Evolutionary conservation across 2,113 vertebrate species (phyloP), one percentile per base, ranked within the genome.

Genomic region (Coracopsis vasa): DNA sequence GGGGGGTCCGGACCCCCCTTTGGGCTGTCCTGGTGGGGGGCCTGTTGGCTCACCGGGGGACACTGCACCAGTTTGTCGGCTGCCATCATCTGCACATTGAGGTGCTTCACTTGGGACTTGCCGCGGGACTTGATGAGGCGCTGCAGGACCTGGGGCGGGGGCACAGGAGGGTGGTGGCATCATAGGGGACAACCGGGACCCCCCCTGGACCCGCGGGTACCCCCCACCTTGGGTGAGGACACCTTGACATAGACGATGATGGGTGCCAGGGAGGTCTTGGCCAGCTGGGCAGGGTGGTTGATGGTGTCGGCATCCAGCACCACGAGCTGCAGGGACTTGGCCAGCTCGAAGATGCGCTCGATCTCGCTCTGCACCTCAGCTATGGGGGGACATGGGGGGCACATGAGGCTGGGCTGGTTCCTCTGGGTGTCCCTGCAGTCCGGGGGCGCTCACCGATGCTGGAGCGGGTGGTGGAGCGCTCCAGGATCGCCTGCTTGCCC

Each of bases 331-430:
- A 99, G 97, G 50, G 99, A 99, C 98, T 99, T 99, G 94, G 99
- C 99, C 89, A 99, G 97, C 97, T 99, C 99, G 21, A 99, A 99
- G 97, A 99, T 99, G 88, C 99, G 98, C 90, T 99, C 99, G 6
- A 99, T 99, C 97, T 99, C 99, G 31, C 99, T 99, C 98, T 99
- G 99, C 33, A 99, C 99, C 97, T 99, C 99, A 3, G 99, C 99
- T 99, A 60, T 61, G 70, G 31, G 25, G 28, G 13, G 5, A 16
- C 39, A n/a, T 0, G 20, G 13, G 23, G n/a, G 44, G 4, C 0
- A 1, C 16, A 33, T 75, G 33, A 84, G 58, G 37, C 33, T 13
- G 10, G 41, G 61, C 13, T 18, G 42, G 16, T 6, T 37, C 23
- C 9, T 20, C 39, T 24, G 37, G 45, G 85, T n/a, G 3, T 18